A percentile compares a stretch with the other conserved stretches of the same genome.
These are phyloP conservation scores for Chelon auratus DNA, from an alignment of 2,797 vertebrate genomes.

Conservation along the genomic window DNA sequence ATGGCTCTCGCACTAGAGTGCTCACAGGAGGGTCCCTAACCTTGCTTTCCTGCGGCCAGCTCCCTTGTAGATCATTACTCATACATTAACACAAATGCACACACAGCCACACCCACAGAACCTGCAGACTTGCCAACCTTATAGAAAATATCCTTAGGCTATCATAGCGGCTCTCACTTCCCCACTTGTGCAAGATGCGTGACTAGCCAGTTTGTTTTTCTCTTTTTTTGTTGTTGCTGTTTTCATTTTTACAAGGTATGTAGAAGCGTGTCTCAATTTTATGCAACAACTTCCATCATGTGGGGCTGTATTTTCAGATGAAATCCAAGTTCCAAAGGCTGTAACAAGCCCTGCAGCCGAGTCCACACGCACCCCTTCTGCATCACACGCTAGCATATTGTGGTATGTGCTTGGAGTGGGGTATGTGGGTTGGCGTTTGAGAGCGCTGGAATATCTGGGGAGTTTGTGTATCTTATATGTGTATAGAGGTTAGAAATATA, in stretches of 20 bases:
- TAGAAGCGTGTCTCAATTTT: constrained; percentile 81
- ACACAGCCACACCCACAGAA: constrained; percentile 27
- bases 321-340: constrained; percentile 72
- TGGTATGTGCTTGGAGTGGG: constrained; percentile 41
- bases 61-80: constrained; percentile 50
- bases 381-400: constrained; percentile 77
- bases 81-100: constrained; percentile 42
- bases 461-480: constrained; percentile 28
- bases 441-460: constrained; percentile 21
- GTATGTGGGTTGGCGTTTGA: constrained; percentile 40
- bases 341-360: constrained; percentile 62
- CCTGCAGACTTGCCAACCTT: constrained; percentile 49
- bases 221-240: constrained; percentile 59
- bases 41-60: constrained; percentile 51
- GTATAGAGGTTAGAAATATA: constrained; percentile 14
- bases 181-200: constrained; percentile 77
- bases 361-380: constrained; percentile 58
- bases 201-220: constrained; percentile 79
- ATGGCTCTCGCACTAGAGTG: constrained; percentile 57
- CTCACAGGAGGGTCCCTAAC: constrained; percentile 56
- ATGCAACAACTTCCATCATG: constrained; percentile 75
- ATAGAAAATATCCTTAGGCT: constrained; percentile 49
- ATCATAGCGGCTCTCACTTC: constrained; percentile 62
- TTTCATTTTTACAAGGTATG: constrained; percentile 82
- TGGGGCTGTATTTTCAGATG: constrained; percentile 75